Percentiles rank a stretch among this genome's conserved stretches.
These are phyloP conservation scores for Eptesicus fuscus DNA, from an alignment of 2,113 vertebrate species.

Conservation along the genomic window DNA sequence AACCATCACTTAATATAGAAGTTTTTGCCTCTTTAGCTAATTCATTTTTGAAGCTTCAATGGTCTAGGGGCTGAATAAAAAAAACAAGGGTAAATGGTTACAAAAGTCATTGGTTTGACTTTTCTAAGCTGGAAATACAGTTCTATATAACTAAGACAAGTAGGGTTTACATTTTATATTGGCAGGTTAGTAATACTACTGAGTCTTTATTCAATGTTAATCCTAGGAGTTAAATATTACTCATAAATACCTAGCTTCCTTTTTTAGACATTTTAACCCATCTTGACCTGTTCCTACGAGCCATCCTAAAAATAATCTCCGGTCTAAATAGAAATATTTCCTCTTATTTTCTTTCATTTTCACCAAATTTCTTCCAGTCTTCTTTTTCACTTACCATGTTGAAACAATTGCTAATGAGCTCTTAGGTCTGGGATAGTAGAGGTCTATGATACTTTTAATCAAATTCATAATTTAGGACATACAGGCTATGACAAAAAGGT, in stretches of 20 bases:
- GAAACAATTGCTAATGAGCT: background rate
- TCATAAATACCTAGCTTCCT: background rate
- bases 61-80: conserved; percentile 20
- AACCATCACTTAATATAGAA: background rate
- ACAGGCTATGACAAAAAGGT: background rate
- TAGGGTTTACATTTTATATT: background rate
- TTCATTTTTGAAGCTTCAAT: conserved; percentile 18
- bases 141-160: background rate
- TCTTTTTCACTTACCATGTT: background rate
- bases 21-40: background rate
- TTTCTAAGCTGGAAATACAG: background rate
- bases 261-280: conserved; percentile 10
- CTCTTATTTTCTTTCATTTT: background rate
- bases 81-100: background rate
- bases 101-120: background rate
- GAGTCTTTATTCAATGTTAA: background rate
- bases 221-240: background rate
- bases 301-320: conserved; percentile 20
- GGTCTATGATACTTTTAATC: conserved; percentile 14
- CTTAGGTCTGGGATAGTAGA: background rate
- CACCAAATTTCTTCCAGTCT: background rate
- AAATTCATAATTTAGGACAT: background rate
- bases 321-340: background rate
- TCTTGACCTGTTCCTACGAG: background rate
- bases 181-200: background rate